phyloP scores from a whole-genome alignment of 2,113 vertebrate species.

The Otus sunia region DNA sequence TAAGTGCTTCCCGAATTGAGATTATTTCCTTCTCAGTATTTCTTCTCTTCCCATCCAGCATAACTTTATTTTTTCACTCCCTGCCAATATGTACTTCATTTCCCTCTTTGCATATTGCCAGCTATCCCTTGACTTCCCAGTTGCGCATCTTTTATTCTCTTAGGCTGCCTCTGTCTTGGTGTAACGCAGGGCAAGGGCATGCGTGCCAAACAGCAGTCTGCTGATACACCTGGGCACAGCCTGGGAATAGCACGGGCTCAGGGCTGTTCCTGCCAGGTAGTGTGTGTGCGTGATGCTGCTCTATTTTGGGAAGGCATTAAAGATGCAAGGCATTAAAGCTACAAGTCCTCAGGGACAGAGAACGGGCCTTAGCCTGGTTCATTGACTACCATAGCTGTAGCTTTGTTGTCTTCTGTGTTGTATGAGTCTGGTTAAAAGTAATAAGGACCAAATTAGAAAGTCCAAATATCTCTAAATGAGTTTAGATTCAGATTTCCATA shows the following conservation, averaged over 20 bases:
- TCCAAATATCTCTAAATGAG: not conserved
- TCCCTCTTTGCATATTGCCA: not conserved
- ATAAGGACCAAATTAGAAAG: not conserved
- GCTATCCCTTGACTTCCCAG: not conserved
- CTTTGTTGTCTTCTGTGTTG: not conserved
- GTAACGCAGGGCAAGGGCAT: not conserved
- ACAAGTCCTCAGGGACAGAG: not conserved
- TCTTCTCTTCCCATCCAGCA: not conserved
- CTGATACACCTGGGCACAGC: not conserved
- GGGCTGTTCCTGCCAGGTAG: not conserved
- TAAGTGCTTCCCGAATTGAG: slow-evolving; percentile 32
- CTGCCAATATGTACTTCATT: not conserved
- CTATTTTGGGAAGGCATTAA: not conserved
- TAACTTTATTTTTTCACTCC: slow-evolving; percentile 34
- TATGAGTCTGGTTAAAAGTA: not conserved
- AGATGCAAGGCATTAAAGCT: not conserved
- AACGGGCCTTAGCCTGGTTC: not conserved
- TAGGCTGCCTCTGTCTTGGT: not conserved
- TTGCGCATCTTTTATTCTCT: not conserved
- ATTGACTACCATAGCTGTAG: not conserved
- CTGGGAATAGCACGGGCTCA: not conserved
- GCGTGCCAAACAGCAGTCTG: not conserved
- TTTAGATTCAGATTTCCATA: not conserved
- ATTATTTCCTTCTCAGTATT: slow-evolving; percentile 10
- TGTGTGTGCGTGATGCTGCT: not conserved